Percentiles rank a stretch among this genome's conserved stretches.
These are phyloP conservation scores for Epinotia bilunana DNA, from an alignment of 2,888 invertebrate genomes.

Conservation along the genomic window DNA sequence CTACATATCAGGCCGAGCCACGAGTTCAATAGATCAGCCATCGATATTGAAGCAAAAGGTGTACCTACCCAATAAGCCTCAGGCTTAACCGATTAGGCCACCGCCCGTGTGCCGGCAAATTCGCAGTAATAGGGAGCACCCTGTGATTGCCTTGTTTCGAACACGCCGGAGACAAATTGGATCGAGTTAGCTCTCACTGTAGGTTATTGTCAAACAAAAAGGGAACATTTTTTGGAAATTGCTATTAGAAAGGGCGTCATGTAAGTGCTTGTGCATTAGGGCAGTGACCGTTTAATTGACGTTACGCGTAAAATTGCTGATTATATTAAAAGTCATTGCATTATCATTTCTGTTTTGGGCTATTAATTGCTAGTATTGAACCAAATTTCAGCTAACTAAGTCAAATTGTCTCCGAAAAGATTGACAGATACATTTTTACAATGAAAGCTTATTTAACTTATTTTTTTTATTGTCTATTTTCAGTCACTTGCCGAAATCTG, in stretches of 20 bases:
- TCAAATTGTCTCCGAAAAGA: background rate
- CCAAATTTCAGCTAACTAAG: background rate
- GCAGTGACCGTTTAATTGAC: background rate
- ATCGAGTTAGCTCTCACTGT: constrained; percentile 71
- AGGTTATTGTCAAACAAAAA: constrained; percentile 62
- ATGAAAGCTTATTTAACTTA: too few relatives aligned
- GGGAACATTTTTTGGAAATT: constrained; percentile 37
- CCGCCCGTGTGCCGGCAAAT: constrained; percentile 62
- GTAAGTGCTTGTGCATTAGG: constrained; percentile 1
- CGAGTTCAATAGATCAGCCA: constrained; percentile 63
- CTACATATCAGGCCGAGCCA: constrained; percentile 45
- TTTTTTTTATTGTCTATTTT: too few relatives aligned
- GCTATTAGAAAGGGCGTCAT: constrained; percentile 22
- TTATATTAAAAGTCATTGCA: background rate
- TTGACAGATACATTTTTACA: background rate
- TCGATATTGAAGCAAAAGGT: constrained; percentile 64
- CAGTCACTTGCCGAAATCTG: too few relatives aligned
- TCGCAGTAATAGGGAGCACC: constrained; percentile 68
- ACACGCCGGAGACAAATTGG: constrained; percentile 76
- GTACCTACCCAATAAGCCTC: constrained; percentile 66
- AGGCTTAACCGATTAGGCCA: constrained; percentile 72
- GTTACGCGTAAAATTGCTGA: background rate
- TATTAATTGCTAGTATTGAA: background rate
- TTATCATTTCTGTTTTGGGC: background rate
- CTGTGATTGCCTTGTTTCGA: constrained; percentile 78